Percentiles rank a stretch among this genome's conserved stretches.
These are phyloP conservation scores for Marmota flaviventris DNA, from an alignment of 2,113 vertebrate species.

Conservation along the genomic window DNA sequence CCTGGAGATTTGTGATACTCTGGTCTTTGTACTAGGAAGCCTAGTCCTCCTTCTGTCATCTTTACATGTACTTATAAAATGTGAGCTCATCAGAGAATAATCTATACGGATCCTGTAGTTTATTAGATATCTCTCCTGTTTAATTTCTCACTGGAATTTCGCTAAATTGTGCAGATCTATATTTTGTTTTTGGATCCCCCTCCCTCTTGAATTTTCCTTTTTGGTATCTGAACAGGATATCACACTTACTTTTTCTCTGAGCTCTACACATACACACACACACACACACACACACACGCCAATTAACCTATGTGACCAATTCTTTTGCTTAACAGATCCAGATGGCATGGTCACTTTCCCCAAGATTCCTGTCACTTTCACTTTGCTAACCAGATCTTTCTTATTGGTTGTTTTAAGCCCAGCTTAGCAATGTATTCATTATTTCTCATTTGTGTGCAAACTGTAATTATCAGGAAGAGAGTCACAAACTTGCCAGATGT, in stretches of 20 bases:
- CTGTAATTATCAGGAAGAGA: constrained; percentile 7
- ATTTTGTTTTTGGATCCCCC: constrained; percentile 32
- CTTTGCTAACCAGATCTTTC: constrained; percentile 38
- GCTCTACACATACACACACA: background rate
- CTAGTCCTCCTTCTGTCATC: background rate
- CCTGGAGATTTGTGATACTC: constrained; percentile 33
- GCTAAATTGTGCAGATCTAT: constrained; percentile 33
- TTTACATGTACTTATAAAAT: constrained; percentile 54
- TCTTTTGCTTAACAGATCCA: constrained; percentile 52
- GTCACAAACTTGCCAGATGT: background rate
- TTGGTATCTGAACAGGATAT: constrained; percentile 48
- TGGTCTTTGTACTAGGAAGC: constrained; percentile 75
- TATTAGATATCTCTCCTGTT: constrained; percentile 3
- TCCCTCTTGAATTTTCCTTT: constrained; percentile 24
- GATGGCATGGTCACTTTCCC: background rate
- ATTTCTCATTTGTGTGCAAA: constrained; percentile 43
- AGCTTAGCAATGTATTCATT: background rate
- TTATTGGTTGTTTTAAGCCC: constrained; percentile 11
- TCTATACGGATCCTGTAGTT: constrained; percentile 2
- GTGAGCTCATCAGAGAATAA: constrained; percentile 54
- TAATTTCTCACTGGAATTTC: constrained; percentile 61
- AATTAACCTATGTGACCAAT: constrained; percentile 15
- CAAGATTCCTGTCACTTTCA: constrained; percentile 34
- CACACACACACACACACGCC: too few relatives aligned
- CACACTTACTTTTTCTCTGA: constrained; percentile 19